Evolutionary conservation across 30 jellyfish, hydroid and myxozoan genomes (phyloP).

Genomic region (Aurelia aurita): DNA sequence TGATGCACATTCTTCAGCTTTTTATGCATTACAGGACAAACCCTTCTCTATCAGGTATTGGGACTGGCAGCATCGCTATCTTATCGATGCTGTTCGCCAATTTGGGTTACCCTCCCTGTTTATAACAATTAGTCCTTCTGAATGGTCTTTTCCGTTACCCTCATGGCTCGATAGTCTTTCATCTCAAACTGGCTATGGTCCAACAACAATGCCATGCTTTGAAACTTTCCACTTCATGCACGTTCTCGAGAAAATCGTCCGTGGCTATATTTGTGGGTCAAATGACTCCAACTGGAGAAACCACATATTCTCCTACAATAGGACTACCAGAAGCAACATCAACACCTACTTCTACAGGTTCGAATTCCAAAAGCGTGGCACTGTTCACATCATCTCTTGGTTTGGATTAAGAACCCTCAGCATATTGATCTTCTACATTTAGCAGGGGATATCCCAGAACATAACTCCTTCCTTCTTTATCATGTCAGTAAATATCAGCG

Average conservation of each 20-base stretch:
- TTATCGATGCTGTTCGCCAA: slow-evolving; percentile 31
- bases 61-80: slow-evolving; percentile 46
- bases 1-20: neutral
- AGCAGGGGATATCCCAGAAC: neutral
- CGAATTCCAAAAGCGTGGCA: slow-evolving; percentile 50
- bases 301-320: slow-evolving; percentile 1
- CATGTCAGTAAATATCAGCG: neutral
- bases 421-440: neutral
- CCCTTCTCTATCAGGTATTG: slow-evolving; percentile 30
- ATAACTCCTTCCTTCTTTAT: neutral
- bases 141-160: slow-evolving; percentile 31
- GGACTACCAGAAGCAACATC: neutral
- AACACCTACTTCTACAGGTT: slow-evolving; percentile 19
- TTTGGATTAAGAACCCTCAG: neutral
- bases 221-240: slow-evolving; percentile 14
- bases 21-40: slow-evolving; percentile 3
- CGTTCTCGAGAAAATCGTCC: slow-evolving; percentile 25
- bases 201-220: neutral
- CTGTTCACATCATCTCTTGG: neutral
- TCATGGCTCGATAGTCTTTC: neutral
- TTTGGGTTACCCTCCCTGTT: slow-evolving; percentile 24
- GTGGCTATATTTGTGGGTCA: slow-evolving; percentile 46
- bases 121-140: too few species aligned
- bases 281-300: slow-evolving; percentile 1
- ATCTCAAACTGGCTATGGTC: neutral